These are phyloP conservation scores for Dendrophyllia cribrosa DNA, from an alignment of 64 coral and sea anemone species.

Conservation along the genomic window DNA sequence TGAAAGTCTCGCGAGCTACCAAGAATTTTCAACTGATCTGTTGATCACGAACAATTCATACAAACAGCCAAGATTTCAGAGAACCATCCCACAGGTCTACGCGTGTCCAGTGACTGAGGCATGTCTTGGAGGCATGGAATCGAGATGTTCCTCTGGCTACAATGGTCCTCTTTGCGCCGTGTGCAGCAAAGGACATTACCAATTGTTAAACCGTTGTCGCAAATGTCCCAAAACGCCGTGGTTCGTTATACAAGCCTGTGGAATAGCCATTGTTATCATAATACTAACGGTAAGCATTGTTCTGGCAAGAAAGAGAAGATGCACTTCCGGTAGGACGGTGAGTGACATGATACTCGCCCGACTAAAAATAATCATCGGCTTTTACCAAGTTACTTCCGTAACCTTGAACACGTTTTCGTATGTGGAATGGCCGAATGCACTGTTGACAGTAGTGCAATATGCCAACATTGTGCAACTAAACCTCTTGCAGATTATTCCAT, in stretches of 20 bases:
- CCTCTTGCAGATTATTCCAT: constrained; percentile 31
- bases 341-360: constrained; percentile 37
- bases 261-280: not conserved
- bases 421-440: constrained; percentile 22
- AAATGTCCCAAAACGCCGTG: constrained; percentile 37
- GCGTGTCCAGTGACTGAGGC: constrained; percentile 27
- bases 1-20: constrained; percentile 6
- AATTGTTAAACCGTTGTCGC: constrained; percentile 29
- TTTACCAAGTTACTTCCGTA: constrained; percentile 47
- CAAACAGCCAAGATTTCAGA: not conserved
- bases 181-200: constrained; percentile 55
- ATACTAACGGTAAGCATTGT: not conserved
- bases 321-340: not conserved
- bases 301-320: not conserved
- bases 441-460: constrained; percentile 24
- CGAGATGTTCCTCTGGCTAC: constrained; percentile 47
- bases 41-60: constrained; percentile 26
- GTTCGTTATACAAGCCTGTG: constrained; percentile 41
- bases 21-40: constrained; percentile 40
- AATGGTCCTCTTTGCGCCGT: constrained; percentile 63
- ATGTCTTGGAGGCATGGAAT: constrained; percentile 56
- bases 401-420: constrained; percentile 57
- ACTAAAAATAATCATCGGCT: constrained; percentile 51
- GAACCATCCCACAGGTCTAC: constrained; percentile 28
- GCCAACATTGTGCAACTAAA: constrained; percentile 46